Percentiles rank a stretch among this genome's conserved stretches.
These are phyloP conservation scores for Lucilia cuprina DNA, from an alignment of 1,140 invertebrate species.

Conservation along the genomic window DNA sequence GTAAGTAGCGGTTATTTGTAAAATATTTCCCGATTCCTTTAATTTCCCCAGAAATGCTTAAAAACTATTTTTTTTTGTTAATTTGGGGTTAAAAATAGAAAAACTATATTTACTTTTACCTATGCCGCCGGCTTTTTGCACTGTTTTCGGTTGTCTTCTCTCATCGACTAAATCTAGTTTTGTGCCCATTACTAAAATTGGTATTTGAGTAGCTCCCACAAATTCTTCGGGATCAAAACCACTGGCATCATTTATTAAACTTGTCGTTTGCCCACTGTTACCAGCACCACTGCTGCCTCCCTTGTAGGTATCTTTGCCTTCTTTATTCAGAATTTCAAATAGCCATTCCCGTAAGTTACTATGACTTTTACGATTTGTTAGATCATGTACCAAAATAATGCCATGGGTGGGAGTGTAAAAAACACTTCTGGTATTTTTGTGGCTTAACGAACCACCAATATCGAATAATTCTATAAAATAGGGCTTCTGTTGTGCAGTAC, in stretches of 20 bases:
- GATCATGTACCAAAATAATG: constrained; percentile 93
- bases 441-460: constrained; percentile 90
- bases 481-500: constrained; percentile 86
- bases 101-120: constrained; percentile 44
- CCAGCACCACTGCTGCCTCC: constrained; percentile 42
- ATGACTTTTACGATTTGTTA: constrained; percentile 95
- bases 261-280: constrained; percentile 42
- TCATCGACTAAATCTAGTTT: constrained; percentile 86
- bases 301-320: constrained; percentile 65
- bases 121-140: constrained; percentile 72
- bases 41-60: no score
- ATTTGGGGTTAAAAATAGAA: background rate
- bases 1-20: no score
- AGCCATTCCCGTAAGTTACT: constrained; percentile 93
- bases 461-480: constrained; percentile 98
- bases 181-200: constrained; percentile 92
- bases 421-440: constrained; percentile 88
- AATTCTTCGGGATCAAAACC: constrained; percentile 93
- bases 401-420: constrained; percentile 95
- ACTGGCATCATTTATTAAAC: constrained; percentile 54
- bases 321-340: constrained; percentile 86
- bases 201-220: constrained; percentile 82
- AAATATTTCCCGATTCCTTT: no score
- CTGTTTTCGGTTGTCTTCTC: constrained; percentile 69
- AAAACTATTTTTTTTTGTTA: background rate